Evolutionary conservation across 2,113 vertebrate species (phyloP), one percentile per base, ranked within the genome.

Genomic region (Takifugu flavidus): DNA sequence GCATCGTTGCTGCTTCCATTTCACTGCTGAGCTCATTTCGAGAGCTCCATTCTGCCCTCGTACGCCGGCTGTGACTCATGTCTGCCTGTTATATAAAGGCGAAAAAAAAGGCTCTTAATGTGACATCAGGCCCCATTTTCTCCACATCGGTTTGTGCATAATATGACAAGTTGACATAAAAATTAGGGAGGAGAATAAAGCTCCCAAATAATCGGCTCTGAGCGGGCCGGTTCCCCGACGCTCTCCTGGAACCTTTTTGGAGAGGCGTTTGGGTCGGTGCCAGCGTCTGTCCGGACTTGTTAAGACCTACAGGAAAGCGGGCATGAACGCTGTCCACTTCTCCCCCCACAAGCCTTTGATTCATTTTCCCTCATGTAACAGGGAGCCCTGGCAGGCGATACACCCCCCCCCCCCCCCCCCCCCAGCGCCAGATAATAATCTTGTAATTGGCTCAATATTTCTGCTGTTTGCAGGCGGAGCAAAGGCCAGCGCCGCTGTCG

Each of bases 401-500:
- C 89, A 85, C 78, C 80, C 65, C 80, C 87, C 20, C 20, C 20
- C 20, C 20, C n/a, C 20, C 1, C 20, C 20, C 20, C 20, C 20
- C 0, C 73, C 46, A 66, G 53, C 75, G 71, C 65, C 82, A 85
- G 84, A 91, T 91, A 87, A 89, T 87, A 83, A 87, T 89, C 89
- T 87, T 78, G 82, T 91, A 91, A 92, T 90, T 91, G 88, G 78
- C 89, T 91, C 87, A 84, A 84, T 91, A 91, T 90, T 90, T 89
- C 82, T 86, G 72, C 86, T 75, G 82, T 72, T 85, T 76, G 75
- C 66, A 60, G 72, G 67, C 56, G 4, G 56, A 58, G 76, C 72
- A 54, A 74, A 62, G 65, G 66, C 68, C 79, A 63, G 58, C 25
- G 29, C 56, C 42, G 56, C 67, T 78, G 57, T 45, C 3, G 59